A percentile compares a stretch with the other conserved stretches of the same genome.
Conservation (phyloP, 2,113 vertebrate species). For the Psittacula cyanocephala region DNA sequence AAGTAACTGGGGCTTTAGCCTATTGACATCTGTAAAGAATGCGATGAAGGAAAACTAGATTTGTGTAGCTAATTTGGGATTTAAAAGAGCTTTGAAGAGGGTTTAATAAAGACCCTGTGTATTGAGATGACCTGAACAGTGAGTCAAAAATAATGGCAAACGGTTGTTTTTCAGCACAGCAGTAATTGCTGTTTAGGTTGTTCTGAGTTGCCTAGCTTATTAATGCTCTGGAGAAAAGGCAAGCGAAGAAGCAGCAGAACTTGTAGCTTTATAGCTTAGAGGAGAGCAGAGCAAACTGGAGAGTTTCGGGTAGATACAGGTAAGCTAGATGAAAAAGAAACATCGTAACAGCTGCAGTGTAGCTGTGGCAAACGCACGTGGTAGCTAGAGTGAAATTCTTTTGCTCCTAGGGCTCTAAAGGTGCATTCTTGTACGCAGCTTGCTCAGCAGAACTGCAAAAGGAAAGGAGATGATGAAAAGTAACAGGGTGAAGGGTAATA, state of each 20-base stretch:
- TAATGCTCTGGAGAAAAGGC: not conserved
- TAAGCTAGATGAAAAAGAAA: not conserved
- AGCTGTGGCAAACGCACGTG: not conserved
- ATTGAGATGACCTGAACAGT: rapidly evolving
- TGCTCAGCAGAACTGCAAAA: not conserved
- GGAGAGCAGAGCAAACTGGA: not conserved
- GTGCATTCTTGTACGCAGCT: not conserved
- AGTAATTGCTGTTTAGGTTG: too few species aligned
- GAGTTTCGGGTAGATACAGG: not conserved
- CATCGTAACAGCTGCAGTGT: not conserved
- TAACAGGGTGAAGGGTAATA: not conserved
- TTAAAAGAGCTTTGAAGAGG: not conserved
- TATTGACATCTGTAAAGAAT: rapidly evolving
- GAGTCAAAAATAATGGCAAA: not conserved
- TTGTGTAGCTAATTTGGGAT: rapidly evolving
- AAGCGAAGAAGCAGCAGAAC: not conserved
- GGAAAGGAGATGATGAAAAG: rapidly evolving
- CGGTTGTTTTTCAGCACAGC: not conserved
- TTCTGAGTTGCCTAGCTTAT: not conserved
- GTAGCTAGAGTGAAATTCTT: not conserved
- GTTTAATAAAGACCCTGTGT: rapidly evolving
- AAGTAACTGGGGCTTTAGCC: rapidly evolving
- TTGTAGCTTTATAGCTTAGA: not conserved
- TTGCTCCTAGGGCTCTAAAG: not conserved
- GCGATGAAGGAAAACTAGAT: too few species aligned